Percentiles rank a stretch among this genome's conserved stretches.
Evolutionary conservation across 1,140 invertebrate genomes (phyloP).

Genomic region (Ctenoplectra terminalis): DNA sequence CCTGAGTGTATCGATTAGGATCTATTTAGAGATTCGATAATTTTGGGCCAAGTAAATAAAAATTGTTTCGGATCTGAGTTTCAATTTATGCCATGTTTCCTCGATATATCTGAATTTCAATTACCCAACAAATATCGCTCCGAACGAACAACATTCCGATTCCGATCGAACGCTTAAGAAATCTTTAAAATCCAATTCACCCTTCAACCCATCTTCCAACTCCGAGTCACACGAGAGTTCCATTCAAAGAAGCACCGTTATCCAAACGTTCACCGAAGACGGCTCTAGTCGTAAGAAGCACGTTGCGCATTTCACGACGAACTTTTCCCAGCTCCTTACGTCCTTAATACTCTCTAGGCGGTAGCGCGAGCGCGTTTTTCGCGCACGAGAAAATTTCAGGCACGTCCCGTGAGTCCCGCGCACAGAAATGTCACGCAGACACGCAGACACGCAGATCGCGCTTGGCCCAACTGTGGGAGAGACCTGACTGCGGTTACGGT

Average conservation of each 20-base stretch:
- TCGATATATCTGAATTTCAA: too few relatives aligned
- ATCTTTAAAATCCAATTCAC: too few relatives aligned
- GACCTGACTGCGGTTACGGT: constrained; percentile 53
- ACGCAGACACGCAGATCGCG: background rate
- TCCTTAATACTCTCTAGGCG: background rate
- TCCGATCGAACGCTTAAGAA: too few relatives aligned
- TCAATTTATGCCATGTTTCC: too few relatives aligned
- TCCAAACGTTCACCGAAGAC: background rate
- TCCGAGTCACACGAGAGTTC: too few relatives aligned
- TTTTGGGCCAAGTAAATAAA: too few relatives aligned
- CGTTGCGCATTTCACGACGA: background rate
- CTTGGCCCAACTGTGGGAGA: constrained; percentile 48
- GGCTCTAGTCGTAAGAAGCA: background rate
- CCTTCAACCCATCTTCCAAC: too few relatives aligned
- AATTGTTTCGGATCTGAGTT: too few relatives aligned
- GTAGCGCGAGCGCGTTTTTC: constrained; percentile 23
- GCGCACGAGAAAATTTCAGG: constrained; percentile 25
- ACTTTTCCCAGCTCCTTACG: background rate
- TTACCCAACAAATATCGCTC: too few relatives aligned
- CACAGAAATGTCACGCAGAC: constrained; percentile 34
- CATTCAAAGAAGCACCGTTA: background rate
- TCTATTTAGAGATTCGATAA: too few relatives aligned
- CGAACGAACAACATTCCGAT: too few relatives aligned
- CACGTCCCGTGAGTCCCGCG: constrained; percentile 37
- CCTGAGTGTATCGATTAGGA: too few relatives aligned